Evolutionary conservation across 2,113 vertebrate genomes (phyloP).

Genomic region (Merops nubicus): DNA sequence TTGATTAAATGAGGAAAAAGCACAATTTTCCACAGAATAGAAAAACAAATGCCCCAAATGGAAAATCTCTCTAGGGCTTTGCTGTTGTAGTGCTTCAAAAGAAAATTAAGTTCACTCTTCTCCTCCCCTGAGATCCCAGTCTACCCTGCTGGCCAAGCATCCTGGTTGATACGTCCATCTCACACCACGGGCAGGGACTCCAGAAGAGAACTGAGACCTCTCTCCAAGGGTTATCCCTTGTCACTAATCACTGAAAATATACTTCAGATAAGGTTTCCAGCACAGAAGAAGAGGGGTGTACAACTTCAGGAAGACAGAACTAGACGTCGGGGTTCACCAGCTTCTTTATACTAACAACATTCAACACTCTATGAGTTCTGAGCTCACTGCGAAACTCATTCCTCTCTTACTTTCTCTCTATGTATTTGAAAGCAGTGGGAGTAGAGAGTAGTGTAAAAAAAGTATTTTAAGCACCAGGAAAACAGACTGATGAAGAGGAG

Average conservation of each 20-base stretch:
- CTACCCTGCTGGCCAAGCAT: not conserved
- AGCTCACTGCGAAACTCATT: not conserved
- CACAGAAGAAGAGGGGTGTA: not conserved
- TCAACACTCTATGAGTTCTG: not conserved
- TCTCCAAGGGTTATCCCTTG: not conserved
- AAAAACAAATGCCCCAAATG: accelerated
- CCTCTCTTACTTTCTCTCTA: not conserved
- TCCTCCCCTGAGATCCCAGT: not conserved
- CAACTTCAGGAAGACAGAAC: not conserved
- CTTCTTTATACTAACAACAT: not conserved
- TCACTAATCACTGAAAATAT: not conserved
- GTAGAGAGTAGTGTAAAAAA: not conserved
- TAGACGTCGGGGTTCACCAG: not conserved
- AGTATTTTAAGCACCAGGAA: not conserved
- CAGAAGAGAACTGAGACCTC: not conserved
- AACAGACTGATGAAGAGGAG: not conserved
- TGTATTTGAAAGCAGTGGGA: not conserved
- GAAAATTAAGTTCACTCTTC: not conserved
- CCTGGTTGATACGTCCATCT: not conserved
- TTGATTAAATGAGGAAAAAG: slow-evolving; percentile 13
- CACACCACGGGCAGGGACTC: not conserved
- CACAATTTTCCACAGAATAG: not conserved
- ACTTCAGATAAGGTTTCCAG: not conserved
- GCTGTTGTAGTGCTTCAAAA: not conserved
- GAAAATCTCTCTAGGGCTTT: not conserved